phyloP scores from a whole-genome alignment of 2,113 vertebrate species.

The Sylvietta virens region DNA sequence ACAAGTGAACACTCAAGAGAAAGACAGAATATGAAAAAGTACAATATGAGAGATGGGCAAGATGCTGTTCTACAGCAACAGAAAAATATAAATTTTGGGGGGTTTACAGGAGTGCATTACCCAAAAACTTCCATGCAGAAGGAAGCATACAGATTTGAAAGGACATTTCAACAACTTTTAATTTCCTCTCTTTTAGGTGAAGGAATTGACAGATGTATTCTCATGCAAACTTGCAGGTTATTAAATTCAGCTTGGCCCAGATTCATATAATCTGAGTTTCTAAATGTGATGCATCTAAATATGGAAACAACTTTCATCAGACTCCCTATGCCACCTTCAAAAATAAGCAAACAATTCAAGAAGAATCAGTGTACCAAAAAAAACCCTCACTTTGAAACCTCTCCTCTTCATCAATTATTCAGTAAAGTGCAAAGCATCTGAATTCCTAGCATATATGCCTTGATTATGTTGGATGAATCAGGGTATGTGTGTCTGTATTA shows the following conservation, averaged over 20 bases:
- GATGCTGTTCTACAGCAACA: neutral
- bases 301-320: neutral
- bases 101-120: neutral
- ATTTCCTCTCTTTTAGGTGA: conserved; percentile 15
- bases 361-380: neutral
- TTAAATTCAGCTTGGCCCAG: neutral
- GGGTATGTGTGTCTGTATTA: neutral
- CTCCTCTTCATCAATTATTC: neutral
- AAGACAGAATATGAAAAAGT: neutral
- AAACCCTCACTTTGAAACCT: neutral
- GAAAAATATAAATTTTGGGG: rapidly evolving
- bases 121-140: neutral
- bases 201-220: neutral
- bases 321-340: neutral
- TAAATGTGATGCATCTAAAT: neutral
- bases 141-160: neutral
- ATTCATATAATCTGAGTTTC: neutral
- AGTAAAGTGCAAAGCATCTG: neutral
- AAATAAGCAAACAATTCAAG: neutral
- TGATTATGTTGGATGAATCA: neutral
- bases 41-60: neutral
- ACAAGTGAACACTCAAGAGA: neutral
- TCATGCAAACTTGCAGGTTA: neutral
- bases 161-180: neutral
- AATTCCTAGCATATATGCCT: neutral